Evolutionary conservation across 2,113 vertebrate genomes (phyloP).

Genomic region (Ictalurus punctatus): DNA sequence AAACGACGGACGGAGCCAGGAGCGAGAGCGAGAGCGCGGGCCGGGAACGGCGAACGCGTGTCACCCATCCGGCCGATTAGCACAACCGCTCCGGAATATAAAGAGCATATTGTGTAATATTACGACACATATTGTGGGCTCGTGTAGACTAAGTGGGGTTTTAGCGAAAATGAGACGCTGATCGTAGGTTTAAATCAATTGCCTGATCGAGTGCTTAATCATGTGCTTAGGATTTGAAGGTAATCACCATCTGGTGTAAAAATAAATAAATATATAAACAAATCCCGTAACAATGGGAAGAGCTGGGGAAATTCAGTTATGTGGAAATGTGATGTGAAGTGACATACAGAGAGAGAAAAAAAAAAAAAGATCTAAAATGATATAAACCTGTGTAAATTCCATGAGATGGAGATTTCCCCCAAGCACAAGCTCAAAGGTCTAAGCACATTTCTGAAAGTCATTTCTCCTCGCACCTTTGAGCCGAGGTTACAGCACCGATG

Average conservation of each 20-base stretch:
- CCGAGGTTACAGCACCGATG: no score
- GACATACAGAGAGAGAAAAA: background rate
- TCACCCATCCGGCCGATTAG: background rate
- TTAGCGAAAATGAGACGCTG: background rate
- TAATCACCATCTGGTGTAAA: slow-evolving; percentile 9
- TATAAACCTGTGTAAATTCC: background rate
- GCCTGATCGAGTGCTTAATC: slow-evolving; percentile 21
- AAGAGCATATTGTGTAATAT: background rate
- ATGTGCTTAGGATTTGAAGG: background rate
- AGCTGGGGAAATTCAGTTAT: background rate
- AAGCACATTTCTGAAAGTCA: no score
- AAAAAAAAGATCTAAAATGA: background rate
- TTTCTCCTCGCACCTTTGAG: no score
- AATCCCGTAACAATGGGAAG: background rate
- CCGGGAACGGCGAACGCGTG: background rate
- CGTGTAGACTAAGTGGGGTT: background rate
- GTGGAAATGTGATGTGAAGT: background rate
- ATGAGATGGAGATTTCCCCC: background rate
- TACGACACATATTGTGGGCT: background rate
- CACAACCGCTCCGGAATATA: background rate
- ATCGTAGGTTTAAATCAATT: slow-evolving; percentile 14
- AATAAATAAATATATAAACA: background rate
- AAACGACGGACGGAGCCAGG: no score
- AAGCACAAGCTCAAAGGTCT: background rate
- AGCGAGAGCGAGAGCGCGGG: no score